A percentile compares a stretch with the other conserved stretches of the same genome.
Conservation (phyloP, 2,888 invertebrate species). For the Nomada hirtipes region DNA sequence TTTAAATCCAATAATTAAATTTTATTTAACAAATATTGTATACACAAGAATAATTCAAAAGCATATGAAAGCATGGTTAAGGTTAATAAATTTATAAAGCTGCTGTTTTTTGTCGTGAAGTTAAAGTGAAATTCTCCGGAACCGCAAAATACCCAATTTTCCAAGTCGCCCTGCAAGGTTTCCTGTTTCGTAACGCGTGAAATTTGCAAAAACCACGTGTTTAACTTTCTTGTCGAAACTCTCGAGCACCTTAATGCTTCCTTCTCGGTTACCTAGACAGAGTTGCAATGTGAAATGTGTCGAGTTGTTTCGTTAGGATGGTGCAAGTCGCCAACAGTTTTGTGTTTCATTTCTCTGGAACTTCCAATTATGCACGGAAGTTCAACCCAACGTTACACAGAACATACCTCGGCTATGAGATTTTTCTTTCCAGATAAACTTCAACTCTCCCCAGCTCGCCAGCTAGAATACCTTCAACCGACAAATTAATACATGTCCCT, state of each 20-base stretch:
- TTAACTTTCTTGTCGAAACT: constrained; percentile 21
- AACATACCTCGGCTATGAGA: neutral
- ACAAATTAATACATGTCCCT: constrained; percentile 32
- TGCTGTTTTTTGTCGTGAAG: neutral
- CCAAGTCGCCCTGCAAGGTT: neutral
- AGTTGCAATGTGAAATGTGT: constrained; percentile 31
- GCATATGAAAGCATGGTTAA: no score
- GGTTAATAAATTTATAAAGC: neutral
- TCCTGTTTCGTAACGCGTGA: neutral
- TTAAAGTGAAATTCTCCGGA: no score
- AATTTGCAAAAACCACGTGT: constrained; percentile 10
- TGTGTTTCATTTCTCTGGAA: constrained; percentile 21
- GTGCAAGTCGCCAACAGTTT: constrained; percentile 18
- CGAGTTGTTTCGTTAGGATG: constrained; percentile 24
- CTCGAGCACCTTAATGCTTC: constrained; percentile 32
- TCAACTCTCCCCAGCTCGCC: neutral
- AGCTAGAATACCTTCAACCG: neutral
- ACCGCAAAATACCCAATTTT: no score
- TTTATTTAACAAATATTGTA: no score
- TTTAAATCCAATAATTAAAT: no score
- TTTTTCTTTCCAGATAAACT: constrained; percentile 22
- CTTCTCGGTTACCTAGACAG: neutral
- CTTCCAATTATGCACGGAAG: constrained; percentile 31
- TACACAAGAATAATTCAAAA: no score
- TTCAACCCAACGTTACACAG: constrained; percentile 7